Percentiles rank a stretch among this genome's conserved stretches.
phyloP scores from a whole-genome alignment of 2,888 invertebrate species.

The Parapristionchus giblindavisi region DNA sequence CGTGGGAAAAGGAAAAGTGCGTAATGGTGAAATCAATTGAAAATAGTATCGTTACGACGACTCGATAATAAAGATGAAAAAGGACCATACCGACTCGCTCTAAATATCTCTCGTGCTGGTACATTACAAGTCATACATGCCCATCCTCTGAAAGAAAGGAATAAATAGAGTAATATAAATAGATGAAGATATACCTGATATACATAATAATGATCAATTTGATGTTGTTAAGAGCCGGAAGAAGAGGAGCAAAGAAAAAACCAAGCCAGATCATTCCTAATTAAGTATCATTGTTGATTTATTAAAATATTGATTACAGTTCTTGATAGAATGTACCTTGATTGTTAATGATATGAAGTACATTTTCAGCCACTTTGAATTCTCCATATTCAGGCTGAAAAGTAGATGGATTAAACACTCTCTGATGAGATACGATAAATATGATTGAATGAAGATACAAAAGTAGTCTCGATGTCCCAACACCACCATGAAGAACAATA shows the following conservation, averaged over 20 bases:
- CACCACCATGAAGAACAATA: conserved; percentile 84
- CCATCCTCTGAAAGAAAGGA: conserved; percentile 54
- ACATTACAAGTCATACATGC: conserved; percentile 89
- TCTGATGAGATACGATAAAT: not conserved
- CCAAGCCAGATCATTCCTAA: conserved; percentile 88
- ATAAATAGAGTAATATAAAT: not conserved
- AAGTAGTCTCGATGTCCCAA: conserved; percentile 95
- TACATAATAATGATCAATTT: conserved; percentile 93
- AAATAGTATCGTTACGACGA: not conserved
- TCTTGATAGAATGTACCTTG: no score
- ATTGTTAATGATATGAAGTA: conserved; percentile 92
- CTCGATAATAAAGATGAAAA: not conserved
- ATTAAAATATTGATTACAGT: no score
- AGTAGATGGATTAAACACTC: not conserved
- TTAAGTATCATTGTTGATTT: not conserved
- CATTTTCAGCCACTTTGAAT: conserved; percentile 97
- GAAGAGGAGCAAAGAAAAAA: conserved; percentile 94
- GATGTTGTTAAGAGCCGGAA: conserved; percentile 86
- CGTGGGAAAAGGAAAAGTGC: not conserved
- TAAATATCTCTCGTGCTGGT: conserved; percentile 90
- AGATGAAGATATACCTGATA: conserved; percentile 58
- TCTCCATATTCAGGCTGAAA: conserved; percentile 88
- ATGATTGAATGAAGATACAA: conserved; percentile 72
- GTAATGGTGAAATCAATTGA: not conserved
- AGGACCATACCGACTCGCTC: conserved; percentile 75